A percentile compares a stretch with the other conserved stretches of the same genome.
Conservation (phyloP, 2,113 vertebrate genomes). For the Microcebus lehilahytsara region DNA sequence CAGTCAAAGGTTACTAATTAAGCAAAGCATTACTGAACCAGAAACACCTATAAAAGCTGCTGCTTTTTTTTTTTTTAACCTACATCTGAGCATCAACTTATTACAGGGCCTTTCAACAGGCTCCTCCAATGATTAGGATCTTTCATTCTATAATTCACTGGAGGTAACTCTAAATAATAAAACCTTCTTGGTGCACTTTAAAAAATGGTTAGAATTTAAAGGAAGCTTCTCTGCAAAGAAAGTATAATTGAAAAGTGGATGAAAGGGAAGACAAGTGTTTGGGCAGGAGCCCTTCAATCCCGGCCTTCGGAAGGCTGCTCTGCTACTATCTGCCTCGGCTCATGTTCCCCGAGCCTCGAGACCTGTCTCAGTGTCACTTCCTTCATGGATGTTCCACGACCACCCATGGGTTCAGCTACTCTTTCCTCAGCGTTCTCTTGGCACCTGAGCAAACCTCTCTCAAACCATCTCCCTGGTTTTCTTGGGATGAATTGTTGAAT, state of each 20-base stretch:
- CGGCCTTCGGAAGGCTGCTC: rapidly evolving
- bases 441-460: background rate
- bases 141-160: background rate
- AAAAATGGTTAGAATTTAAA: background rate
- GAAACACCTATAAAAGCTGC: background rate
- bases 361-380: rapidly evolving
- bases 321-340: rapidly evolving
- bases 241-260: background rate
- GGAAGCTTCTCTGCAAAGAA: background rate
- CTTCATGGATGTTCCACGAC: rapidly evolving
- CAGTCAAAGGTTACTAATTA: constrained; percentile 11
- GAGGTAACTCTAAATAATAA: background rate
- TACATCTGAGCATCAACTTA: background rate
- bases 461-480: too few species aligned
- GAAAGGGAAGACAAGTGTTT: background rate
- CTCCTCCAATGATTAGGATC: background rate
- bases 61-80: background rate
- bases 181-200: background rate
- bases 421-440: rapidly evolving
- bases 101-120: background rate
- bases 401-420: rapidly evolving
- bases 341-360: rapidly evolving
- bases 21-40: background rate
- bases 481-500: rapidly evolving
- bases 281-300: background rate